Percentiles rank a stretch among this genome's conserved stretches.
Evolutionary conservation across 2,888 invertebrate genomes (phyloP).

Genomic region (Orthosia incerta): DNA sequence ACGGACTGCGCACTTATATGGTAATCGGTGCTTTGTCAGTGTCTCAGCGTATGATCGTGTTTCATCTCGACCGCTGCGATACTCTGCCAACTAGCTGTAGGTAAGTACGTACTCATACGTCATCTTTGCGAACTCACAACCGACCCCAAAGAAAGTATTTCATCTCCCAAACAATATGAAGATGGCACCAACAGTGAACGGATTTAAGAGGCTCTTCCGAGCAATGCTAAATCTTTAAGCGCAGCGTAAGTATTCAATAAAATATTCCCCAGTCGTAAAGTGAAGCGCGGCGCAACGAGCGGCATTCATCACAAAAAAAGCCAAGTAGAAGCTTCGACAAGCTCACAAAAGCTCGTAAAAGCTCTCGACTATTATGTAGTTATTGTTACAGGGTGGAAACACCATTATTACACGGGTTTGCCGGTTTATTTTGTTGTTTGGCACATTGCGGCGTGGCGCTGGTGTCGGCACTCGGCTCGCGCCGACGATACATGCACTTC

Average conservation of each 20-base stretch:
- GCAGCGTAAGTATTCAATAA: slow-evolving; percentile 88
- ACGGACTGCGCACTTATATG: slow-evolving; percentile 74
- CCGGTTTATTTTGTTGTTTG: slow-evolving; percentile 88
- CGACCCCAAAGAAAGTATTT: slow-evolving; percentile 73
- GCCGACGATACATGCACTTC: slow-evolving; percentile 50
- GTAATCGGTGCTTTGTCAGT: slow-evolving; percentile 77
- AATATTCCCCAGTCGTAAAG: slow-evolving; percentile 84
- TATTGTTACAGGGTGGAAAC: slow-evolving; percentile 91
- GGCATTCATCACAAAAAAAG: slow-evolving; percentile 87
- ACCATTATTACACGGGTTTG: slow-evolving; percentile 89
- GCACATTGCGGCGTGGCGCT: slow-evolving; percentile 78
- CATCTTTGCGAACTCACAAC: slow-evolving; percentile 42
- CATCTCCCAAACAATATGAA: slow-evolving; percentile 77
- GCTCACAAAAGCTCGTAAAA: slow-evolving; percentile 91
- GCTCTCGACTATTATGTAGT: slow-evolving; percentile 91
- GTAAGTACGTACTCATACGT: slow-evolving; percentile 26
- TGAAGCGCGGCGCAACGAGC: slow-evolving; percentile 76
- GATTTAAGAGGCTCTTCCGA: slow-evolving; percentile 75
- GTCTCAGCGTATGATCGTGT: slow-evolving; percentile 70
- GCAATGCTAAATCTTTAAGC: slow-evolving; percentile 77
- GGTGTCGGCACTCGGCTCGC: slow-evolving; percentile 63
- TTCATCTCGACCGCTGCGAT: slow-evolving; percentile 65
- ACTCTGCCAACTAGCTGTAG: slow-evolving; percentile 42
- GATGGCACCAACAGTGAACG: slow-evolving; percentile 77
- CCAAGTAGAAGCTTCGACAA: slow-evolving; percentile 89